phyloP scores from a whole-genome alignment of 1,140 invertebrate species.

The Arion vulgaris region DNA sequence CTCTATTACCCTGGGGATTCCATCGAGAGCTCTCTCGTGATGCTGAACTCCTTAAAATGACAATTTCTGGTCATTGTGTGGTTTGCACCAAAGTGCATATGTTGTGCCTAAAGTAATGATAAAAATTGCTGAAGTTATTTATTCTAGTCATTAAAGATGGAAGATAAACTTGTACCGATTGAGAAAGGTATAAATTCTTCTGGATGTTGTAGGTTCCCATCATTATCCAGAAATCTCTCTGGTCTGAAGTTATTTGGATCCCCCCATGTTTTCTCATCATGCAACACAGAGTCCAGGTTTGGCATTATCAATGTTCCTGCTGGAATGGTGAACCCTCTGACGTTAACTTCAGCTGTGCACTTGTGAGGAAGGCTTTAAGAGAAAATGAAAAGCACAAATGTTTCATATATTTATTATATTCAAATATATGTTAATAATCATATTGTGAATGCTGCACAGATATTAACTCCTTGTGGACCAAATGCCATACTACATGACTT shows the following conservation, averaged over 20 bases:
- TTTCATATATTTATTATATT: background rate
- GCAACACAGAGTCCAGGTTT: conserved; percentile 61
- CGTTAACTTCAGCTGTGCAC: conserved; percentile 34
- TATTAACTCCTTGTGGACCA: too few species aligned
- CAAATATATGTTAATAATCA: too few species aligned
- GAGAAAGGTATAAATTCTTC: conserved; percentile 42
- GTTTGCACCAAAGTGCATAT: too few species aligned
- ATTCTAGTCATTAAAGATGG: background rate
- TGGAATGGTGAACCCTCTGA: conserved; percentile 66
- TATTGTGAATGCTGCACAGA: too few species aligned
- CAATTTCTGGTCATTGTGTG: too few species aligned
- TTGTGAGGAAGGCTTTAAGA: background rate
- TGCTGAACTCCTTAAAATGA: too few species aligned
- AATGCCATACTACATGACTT: too few species aligned
- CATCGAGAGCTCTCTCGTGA: too few species aligned
- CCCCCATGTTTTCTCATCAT: conserved; percentile 75
- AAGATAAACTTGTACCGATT: background rate
- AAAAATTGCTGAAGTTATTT: too few species aligned
- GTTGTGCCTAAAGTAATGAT: too few species aligned
- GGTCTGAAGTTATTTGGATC: conserved; percentile 82
- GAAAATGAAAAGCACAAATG: background rate
- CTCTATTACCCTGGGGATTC: too few species aligned
- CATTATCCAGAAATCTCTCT: conserved; percentile 74
- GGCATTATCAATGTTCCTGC: conserved; percentile 61
- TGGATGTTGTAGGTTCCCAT: conserved; percentile 35